phyloP scores from a whole-genome alignment of 2,888 invertebrate genomes.

The Rotaria socialis region DNA sequence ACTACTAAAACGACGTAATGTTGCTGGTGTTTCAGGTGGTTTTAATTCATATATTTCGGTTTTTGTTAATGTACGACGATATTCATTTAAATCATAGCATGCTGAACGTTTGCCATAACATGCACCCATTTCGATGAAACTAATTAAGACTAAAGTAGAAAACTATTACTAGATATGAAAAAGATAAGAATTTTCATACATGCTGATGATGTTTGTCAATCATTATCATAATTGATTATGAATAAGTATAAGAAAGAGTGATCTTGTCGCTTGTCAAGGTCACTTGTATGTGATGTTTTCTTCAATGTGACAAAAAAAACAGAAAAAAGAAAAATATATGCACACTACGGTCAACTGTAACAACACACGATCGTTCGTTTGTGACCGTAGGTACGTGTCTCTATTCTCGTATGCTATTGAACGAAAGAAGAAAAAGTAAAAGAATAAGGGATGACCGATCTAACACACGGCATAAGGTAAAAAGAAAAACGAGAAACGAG shows the following conservation, averaged over 20 bases:
- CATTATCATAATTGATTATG: neutral
- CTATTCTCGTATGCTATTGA: neutral
- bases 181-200: neutral
- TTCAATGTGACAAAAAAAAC: neutral
- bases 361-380: neutral
- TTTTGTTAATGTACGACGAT: neutral
- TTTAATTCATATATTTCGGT: neutral
- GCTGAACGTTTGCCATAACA: conserved; percentile 29
- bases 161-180: neutral
- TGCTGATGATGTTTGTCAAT: neutral
- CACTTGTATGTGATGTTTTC: neutral
- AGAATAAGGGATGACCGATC: neutral
- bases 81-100: neutral
- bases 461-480: neutral
- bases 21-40: conserved; percentile 9
- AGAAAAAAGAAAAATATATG: neutral
- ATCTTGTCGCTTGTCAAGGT: conserved; percentile 7
- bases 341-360: neutral
- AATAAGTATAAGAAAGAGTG: neutral
- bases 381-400: neutral
- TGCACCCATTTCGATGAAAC: neutral
- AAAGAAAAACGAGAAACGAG: neutral
- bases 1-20: conserved; percentile 24
- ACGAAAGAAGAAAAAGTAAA: neutral
- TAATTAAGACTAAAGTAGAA: neutral